Evolutionary conservation across 2,888 invertebrate genomes (phyloP), one percentile per base, ranked within the genome.

Genomic region (Lasioglossum malachurum): DNA sequence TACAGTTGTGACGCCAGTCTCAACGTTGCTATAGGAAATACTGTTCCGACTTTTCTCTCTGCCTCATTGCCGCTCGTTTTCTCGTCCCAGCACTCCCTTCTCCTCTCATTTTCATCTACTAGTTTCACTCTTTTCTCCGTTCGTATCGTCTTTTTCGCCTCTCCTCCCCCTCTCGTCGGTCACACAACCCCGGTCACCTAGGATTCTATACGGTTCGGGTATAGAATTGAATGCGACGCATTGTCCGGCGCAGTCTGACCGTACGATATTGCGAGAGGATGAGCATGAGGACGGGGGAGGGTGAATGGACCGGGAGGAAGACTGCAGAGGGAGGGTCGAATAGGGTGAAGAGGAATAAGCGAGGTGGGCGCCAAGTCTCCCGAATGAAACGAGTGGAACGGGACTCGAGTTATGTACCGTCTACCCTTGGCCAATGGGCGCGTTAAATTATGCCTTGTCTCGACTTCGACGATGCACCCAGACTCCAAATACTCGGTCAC

Each of bases 211-310:
- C 82, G 83, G 73, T 78, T 81, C 80, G 89, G 84, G 90, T 89
- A 88, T 88, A 91, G 92, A 93, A 94, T 95, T 93, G 93, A 94
- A 94, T 93, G 93, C 92, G 91, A 87, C 84, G 92, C 93, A 94
- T 94, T 94, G 94, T 94, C 93, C 93, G 90, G 92, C 91, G 92
- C 91, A 94, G 93, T 91, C 92, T 93, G 94, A 93, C 94, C 94
- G 93, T 92, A 91, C 92, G 93, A 94, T 94, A 94, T 94, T 94
- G 92, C 93, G 89, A 72, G 88, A 82, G 89, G 78, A 80, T 80
- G 85, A 81, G 83, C 78, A 76, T 46, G 49, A 49, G 5, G 16
- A 19, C 19, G 19, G 74, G 80, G 67, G 53, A 53, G 82, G 87
- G n/a, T 16, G 53, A 67, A 35, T 67, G 73, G 81, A 67, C 67